Base-by-base conservation (phyloP, 2,797 vertebrate genomes). In the Acridotheres tristis region DNA sequence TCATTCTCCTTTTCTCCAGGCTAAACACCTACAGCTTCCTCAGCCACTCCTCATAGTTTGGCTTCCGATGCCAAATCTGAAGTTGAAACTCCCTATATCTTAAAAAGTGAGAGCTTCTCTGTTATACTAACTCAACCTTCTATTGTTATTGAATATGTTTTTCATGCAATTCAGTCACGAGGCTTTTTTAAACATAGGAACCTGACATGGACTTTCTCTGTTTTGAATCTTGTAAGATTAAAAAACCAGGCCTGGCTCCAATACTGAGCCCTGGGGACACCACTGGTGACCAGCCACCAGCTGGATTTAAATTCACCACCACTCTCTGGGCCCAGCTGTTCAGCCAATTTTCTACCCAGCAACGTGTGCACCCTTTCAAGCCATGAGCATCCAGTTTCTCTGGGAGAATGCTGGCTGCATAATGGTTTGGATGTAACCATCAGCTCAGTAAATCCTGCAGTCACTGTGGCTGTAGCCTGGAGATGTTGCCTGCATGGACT, bases 361-460 rank as follows among this genome's bases (percentile, higher is more conserved):
- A 58, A 65, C 0, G 0, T 30, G 9, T 58, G n/a, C 25, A 77
- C 4, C 15, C 25, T 53, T 71, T 71, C 38, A 34, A 71, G 29
- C 22, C 40, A 20, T 5, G 34, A 65, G 26, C n/a, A 66, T 27
- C 13, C 65, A 40, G 23, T 63, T 58, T 65, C 58, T 40, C 23
- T 9, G 13, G 20, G 45, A 58, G 51, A 51, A 38, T 40, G 17
- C 12, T 76, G 57, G 48, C 15, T 45, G 17, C 5, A 3, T 51
- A 29, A 7, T 23, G 47, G 23, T 29, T 27, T 38, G 63, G 54
- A 16, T 30, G 29, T 20, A 61, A 16, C 18, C 1, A 0, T 29
- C 36, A 38, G 47, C 58, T 72, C 71, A 47, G 8, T 25, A 69
- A 72, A 69, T n/a, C 34, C 45, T 0, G 0, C 1, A 2, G 45